These are phyloP conservation scores for Chrysochloris asiatica DNA, from an alignment of 2,113 vertebrate species.

Conservation along the genomic window DNA sequence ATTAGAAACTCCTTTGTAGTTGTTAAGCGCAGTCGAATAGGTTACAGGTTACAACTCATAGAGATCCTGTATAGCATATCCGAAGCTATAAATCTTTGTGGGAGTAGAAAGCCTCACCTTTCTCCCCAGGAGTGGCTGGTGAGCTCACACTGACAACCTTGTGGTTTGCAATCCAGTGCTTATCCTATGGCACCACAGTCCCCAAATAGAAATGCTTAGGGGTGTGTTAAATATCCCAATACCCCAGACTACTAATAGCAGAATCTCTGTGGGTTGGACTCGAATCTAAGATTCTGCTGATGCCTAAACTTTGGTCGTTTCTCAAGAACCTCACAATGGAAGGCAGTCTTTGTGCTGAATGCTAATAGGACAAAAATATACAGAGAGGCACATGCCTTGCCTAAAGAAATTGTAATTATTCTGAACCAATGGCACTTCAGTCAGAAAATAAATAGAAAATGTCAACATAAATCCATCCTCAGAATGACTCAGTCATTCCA, in stretches of 20 bases:
- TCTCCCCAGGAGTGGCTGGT: too few relatives aligned
- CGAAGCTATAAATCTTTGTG: too few relatives aligned
- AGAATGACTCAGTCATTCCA: background rate
- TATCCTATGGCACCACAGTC: too few relatives aligned
- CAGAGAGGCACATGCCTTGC: background rate
- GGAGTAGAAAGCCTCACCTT: too few relatives aligned
- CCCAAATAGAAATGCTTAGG: too few relatives aligned
- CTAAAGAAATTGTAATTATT: background rate
- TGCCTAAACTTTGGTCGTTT: background rate
- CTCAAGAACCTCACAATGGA: constrained; percentile 9
- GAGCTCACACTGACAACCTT: too few relatives aligned
- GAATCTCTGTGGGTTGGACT: background rate
- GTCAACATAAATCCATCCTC: background rate
- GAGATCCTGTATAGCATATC: too few relatives aligned
- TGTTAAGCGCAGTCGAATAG: too few relatives aligned
- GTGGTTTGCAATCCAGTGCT: too few relatives aligned
- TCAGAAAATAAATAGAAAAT: background rate
- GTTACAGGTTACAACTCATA: too few relatives aligned
- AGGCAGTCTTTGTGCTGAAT: background rate
- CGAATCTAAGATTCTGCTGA: background rate
- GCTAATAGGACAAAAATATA: background rate
- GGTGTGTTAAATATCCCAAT: background rate
- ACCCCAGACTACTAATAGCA: background rate
- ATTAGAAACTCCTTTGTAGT: background rate
- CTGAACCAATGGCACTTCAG: background rate